A percentile compares a stretch with the other conserved stretches of the same genome.
Conservation (phyloP, 2,113 vertebrate genomes). For the Sterna hirundo region DNA sequence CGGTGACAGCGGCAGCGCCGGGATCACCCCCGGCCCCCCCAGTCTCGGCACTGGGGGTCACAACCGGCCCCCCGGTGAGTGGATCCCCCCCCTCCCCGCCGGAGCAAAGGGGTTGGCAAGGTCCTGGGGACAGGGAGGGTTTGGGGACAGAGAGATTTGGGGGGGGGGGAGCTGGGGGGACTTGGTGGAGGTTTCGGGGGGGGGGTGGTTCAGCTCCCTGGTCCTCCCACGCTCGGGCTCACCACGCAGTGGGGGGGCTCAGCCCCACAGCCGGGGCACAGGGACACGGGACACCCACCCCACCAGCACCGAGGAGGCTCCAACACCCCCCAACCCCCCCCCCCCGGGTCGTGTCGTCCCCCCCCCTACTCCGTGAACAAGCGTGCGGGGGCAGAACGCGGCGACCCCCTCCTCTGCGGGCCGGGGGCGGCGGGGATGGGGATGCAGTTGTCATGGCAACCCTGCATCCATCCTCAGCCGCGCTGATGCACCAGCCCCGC, state of each 20-base stretch:
- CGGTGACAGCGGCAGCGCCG: not conserved
- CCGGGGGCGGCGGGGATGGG: not conserved
- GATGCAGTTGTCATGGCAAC: not conserved
- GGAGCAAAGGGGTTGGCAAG: not conserved
- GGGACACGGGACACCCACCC: not conserved
- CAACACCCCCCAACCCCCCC: not conserved
- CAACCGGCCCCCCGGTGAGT: not conserved
- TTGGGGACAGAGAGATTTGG: not conserved
- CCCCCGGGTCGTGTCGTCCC: too few species aligned
- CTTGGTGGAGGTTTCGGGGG: not conserved
- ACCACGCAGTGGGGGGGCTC: not conserved
- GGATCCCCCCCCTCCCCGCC: not conserved
- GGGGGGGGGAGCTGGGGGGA: not conserved
- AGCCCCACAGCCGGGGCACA: not conserved
- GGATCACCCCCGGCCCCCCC: not conserved
- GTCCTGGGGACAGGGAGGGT: not conserved
- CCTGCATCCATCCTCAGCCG: not conserved
- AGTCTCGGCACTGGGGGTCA: not conserved
- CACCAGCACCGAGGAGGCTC: not conserved
- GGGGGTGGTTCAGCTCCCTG: not conserved
- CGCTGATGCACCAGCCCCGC: not conserved
- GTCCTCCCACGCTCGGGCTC: not conserved
- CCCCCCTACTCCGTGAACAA: too few species aligned
- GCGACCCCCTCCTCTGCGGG: not conserved
- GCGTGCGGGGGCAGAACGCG: not conserved